Evolutionary conservation across 1,140 invertebrate species (phyloP), one percentile per base, ranked within the genome.

Genomic region (Drosophila erecta): DNA sequence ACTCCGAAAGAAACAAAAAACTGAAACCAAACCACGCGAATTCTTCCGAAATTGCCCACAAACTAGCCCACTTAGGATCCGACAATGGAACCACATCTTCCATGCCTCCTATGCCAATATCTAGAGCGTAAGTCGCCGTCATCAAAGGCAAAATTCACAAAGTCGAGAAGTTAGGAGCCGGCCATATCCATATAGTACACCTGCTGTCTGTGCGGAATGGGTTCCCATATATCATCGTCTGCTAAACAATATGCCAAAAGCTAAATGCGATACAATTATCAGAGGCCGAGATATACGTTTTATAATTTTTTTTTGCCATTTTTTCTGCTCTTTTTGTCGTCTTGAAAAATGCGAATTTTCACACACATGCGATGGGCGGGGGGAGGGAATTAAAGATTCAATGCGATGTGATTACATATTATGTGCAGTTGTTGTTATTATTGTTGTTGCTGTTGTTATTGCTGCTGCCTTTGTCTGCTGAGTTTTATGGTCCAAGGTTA

Each of bases 401-500:
- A 87, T 87, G 84, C 72, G 84, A 89, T 87, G 66, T 70, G 84
- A 87, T 87, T 87, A 87, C 84, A 87, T 87, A 84, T 80, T 89
- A 73, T 62, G 76, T 76, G 65, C 65, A 47, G 58, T 55, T 56
- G 56, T 67, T 76, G 54, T 37, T 4, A 4, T 22, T 22, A 4
- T 22, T 22, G 22, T 27, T 27, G 35, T 54, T 80, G 49, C 54
- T 62, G 40, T 67, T 64, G 46, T 38, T 74, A 50, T 2, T 33
- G 27, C n/a, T 50, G 22, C 59, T 72, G 58, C 27, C 65, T 60
- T 84, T 76, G 76, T 76, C 83, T 83, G 83, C 71, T 71, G 79
- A 81, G 87, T 85, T 91, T 91, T 90, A 91, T 91, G 90, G 90
- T 87, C 90, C 90, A 91, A 91, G 90, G 90, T 91, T 89, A 89